These are phyloP conservation scores for Rhopilema esculentum DNA, from an alignment of 30 jellyfish, hydroid and myxozoan genomes.

Conservation along the genomic window DNA sequence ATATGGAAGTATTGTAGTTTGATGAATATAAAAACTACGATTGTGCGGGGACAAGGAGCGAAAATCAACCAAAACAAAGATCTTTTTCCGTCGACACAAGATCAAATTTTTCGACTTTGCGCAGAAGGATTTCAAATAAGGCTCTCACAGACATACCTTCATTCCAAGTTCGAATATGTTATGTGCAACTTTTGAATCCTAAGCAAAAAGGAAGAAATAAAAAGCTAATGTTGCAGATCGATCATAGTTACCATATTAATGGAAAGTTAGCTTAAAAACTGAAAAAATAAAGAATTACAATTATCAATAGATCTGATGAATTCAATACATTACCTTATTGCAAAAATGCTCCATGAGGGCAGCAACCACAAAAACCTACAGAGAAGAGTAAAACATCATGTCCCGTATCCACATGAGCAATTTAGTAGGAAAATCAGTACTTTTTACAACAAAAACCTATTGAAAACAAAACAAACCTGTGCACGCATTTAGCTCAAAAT, in stretches of 20 bases:
- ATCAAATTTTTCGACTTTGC: too few species aligned
- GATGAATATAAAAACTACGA: too few species aligned
- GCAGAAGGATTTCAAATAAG: too few species aligned
- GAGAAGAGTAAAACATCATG: not conserved
- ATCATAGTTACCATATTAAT: too few species aligned
- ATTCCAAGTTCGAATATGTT: constrained; percentile 94
- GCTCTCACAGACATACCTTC: constrained; percentile 56
- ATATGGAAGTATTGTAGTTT: too few species aligned
- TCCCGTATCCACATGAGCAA: not conserved
- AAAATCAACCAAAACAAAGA: too few species aligned
- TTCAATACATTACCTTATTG: constrained; percentile 61
- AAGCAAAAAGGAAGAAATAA: not conserved
- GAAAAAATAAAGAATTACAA: too few species aligned
- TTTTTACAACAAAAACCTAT: not conserved
- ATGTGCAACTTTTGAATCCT: constrained; percentile 93
- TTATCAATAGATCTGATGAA: not conserved
- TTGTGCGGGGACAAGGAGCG: too few species aligned
- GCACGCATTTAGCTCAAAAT: not conserved
- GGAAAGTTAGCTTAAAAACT: too few species aligned
- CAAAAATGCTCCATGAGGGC: constrained; percentile 84
- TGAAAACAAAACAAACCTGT: not conserved
- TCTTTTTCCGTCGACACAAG: too few species aligned
- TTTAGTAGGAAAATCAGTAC: not conserved
- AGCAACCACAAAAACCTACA: constrained; percentile 75
- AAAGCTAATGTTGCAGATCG: too few species aligned